These are phyloP conservation scores for Montipora capitata DNA, from an alignment of 92 coral and sea anemone genomes.

Conservation along the genomic window DNA sequence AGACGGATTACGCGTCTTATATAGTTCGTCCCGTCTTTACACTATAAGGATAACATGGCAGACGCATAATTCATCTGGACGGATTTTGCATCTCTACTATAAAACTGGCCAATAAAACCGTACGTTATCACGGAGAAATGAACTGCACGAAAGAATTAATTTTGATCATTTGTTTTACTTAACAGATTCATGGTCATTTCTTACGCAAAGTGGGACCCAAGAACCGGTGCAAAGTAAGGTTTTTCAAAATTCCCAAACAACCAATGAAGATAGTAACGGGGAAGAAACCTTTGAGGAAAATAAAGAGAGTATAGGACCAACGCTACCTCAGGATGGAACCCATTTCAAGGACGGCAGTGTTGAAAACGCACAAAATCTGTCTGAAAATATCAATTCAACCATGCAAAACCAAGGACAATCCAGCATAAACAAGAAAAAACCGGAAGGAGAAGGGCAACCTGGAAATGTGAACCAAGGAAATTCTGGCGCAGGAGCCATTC, in stretches of 20 bases:
- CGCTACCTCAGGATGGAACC: background rate
- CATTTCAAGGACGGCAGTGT: background rate
- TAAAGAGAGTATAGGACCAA: background rate
- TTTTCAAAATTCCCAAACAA: background rate
- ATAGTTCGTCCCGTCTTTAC: no score
- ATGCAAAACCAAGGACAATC: background rate
- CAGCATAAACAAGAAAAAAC: background rate
- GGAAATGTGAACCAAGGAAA: background rate
- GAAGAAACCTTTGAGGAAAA: background rate
- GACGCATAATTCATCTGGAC: no score
- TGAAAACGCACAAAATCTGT: background rate
- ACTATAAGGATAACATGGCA: no score
- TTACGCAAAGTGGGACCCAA: background rate
- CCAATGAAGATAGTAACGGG: background rate
- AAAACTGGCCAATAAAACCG: no score
- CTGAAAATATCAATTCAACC: background rate
- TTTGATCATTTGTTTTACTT: background rate
- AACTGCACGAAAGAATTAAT: background rate
- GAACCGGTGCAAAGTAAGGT: background rate
- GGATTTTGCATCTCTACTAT: no score
- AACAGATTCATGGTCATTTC: slow-evolving; percentile 22
- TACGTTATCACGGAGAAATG: no score
- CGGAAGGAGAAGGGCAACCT: background rate
- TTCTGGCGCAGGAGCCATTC: background rate
- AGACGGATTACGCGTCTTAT: no score